Evolutionary conservation across 2,888 invertebrate species (phyloP).

Genomic region (Ophraella communa): DNA sequence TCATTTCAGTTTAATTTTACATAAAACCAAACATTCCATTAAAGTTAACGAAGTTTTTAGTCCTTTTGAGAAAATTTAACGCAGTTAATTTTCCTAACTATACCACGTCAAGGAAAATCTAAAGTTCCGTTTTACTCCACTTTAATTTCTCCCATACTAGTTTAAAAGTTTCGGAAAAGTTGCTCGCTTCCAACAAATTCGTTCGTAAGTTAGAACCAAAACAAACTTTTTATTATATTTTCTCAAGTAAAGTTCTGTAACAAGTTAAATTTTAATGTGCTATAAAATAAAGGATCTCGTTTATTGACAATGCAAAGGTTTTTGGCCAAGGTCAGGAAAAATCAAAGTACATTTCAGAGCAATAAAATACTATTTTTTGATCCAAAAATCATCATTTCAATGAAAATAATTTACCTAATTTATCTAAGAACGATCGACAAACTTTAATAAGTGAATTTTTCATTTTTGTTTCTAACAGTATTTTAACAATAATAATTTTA

Average conservation of each 20-base stretch:
- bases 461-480: too few species aligned
- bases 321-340: not conserved
- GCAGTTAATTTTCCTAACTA: constrained; percentile 1
- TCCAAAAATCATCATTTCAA: too few species aligned
- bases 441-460: too few species aligned
- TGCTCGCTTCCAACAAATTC: constrained; percentile 3
- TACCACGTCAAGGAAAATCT: not conserved
- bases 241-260: constrained; percentile 1
- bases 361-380: too few species aligned
- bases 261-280: constrained; percentile 13
- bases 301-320: not conserved
- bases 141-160: constrained; percentile 13
- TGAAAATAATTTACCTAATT: too few species aligned
- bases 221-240: constrained; percentile 19
- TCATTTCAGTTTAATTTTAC: not conserved
- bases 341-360: too few species aligned
- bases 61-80: not conserved
- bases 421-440: too few species aligned
- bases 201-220: constrained; percentile 9
- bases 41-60: not conserved
- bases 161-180: constrained; percentile 4
- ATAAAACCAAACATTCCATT: not conserved
- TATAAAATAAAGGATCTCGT: not conserved
- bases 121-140: not conserved
- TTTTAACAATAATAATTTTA: too few species aligned